phyloP scores from a whole-genome alignment of 2,888 invertebrate species.

The Tipula vernalis region DNA sequence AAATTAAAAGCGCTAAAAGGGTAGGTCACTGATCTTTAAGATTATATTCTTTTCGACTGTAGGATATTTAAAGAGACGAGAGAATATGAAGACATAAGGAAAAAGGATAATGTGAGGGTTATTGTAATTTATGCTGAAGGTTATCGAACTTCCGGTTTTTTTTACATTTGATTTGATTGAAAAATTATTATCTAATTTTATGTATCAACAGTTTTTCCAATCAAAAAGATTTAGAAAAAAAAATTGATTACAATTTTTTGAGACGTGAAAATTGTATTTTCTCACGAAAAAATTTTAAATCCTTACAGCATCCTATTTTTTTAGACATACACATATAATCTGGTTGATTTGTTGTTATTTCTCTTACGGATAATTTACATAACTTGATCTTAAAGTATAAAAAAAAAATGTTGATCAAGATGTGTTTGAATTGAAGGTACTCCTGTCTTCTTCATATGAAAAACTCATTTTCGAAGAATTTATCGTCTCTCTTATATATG shows the following conservation, averaged over 20 bases:
- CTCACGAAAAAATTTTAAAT: neutral
- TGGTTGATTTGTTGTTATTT: neutral
- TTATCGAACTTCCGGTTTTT: neutral
- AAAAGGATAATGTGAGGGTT: constrained; percentile 4
- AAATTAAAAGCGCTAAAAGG: neutral
- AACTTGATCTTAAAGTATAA: neutral
- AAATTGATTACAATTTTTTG: neutral
- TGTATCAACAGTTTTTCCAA: neutral
- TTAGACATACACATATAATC: neutral
- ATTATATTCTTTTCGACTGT: neutral
- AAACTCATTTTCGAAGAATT: neutral
- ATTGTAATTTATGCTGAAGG: constrained; percentile 4
- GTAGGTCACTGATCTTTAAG: neutral
- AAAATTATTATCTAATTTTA: neutral
- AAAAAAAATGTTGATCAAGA: neutral
- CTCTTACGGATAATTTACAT: neutral
- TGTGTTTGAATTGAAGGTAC: neutral
- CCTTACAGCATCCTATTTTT: neutral
- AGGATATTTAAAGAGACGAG: neutral
- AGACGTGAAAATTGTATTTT: neutral
- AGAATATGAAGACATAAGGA: neutral
- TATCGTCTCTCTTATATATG: neutral
- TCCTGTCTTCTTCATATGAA: neutral
- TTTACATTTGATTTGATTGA: neutral
- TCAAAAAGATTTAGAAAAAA: neutral